phyloP scores from a whole-genome alignment of 2,113 vertebrate genomes.

The Oncorhynchus masou region DNA sequence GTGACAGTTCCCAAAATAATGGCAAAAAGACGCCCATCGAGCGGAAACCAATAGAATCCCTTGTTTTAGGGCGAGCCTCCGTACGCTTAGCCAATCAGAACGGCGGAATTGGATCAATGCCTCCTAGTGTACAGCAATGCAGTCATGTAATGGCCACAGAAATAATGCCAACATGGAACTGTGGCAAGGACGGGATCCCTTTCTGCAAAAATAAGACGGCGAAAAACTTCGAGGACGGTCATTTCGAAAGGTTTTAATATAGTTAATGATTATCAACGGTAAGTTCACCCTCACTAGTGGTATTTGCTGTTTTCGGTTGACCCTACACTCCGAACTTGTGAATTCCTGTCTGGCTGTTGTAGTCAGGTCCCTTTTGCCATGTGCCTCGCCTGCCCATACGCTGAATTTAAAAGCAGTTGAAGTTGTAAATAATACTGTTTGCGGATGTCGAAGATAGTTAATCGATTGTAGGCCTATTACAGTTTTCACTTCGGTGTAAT shows the following conservation, averaged over 20 bases:
- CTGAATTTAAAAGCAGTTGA: background rate
- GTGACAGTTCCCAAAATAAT: constrained; percentile 55
- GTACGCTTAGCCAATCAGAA: constrained; percentile 58
- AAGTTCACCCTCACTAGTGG: constrained; percentile 28
- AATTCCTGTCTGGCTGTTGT: constrained; percentile 24
- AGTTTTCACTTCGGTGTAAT: background rate
- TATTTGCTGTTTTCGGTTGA: constrained; percentile 18
- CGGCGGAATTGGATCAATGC: constrained; percentile 48
- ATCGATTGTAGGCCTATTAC: background rate
- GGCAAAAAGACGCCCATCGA: constrained; percentile 47
- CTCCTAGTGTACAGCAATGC: constrained; percentile 66
- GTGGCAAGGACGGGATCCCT: constrained; percentile 71
- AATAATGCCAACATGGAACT: constrained; percentile 82
- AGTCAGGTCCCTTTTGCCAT: constrained; percentile 4
- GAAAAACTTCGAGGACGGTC: constrained; percentile 30
- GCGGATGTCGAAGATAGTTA: too few species aligned
- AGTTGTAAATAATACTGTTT: background rate
- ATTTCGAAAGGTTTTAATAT: background rate
- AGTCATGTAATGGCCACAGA: constrained; percentile 74
- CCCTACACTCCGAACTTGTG: constrained; percentile 51
- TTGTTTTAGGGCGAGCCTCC: constrained; percentile 73
- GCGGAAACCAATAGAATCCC: constrained; percentile 62
- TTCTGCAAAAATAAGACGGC: constrained; percentile 55
- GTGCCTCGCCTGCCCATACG: background rate
- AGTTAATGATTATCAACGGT: constrained; percentile 15